Evolutionary conservation across 2,888 invertebrate genomes (phyloP).

Genomic region (Euproctis similis): DNA sequence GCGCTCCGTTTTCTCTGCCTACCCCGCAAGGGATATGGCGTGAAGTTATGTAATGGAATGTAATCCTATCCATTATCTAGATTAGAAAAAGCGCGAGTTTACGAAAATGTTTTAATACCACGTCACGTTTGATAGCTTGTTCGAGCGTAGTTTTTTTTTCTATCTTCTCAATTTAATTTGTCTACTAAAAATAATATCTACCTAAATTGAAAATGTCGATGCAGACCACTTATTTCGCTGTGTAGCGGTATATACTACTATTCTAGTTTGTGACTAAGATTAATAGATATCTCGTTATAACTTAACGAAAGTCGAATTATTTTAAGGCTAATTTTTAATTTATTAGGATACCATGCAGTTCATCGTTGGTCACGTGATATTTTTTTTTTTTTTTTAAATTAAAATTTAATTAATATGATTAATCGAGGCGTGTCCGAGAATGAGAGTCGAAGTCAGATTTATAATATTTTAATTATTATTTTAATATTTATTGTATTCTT

Average conservation of each 20-base stretch:
- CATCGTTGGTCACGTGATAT: constrained; percentile 10
- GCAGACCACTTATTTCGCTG: constrained; percentile 13
- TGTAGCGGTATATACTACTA: constrained; percentile 25
- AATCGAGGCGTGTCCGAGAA: constrained; percentile 7
- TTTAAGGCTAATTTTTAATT: constrained; percentile 12
- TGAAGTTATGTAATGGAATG: no score
- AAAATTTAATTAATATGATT: constrained; percentile 10
- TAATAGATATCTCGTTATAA: constrained; percentile 23
- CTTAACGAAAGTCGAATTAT: constrained; percentile 10
- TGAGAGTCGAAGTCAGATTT: background rate
- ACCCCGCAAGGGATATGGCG: no score
- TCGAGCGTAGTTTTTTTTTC: no score
- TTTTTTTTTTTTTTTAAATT: constrained; percentile 21
- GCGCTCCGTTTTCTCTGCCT: no score
- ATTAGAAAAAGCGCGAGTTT: no score
- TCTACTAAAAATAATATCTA: no score
- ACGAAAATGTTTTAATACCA: no score
- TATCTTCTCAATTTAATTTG: no score
- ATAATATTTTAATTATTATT: no score
- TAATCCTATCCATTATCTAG: no score
- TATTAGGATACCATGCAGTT: background rate
- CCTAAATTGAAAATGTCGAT: constrained; percentile 2
- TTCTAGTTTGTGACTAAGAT: constrained; percentile 32
- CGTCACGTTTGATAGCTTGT: no score
- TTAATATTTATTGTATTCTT: constrained; percentile 49